Evolutionary conservation across 2,797 vertebrate genomes (phyloP), one percentile per base, ranked within the genome.

Genomic region (Gymnothorax javanicus): DNA sequence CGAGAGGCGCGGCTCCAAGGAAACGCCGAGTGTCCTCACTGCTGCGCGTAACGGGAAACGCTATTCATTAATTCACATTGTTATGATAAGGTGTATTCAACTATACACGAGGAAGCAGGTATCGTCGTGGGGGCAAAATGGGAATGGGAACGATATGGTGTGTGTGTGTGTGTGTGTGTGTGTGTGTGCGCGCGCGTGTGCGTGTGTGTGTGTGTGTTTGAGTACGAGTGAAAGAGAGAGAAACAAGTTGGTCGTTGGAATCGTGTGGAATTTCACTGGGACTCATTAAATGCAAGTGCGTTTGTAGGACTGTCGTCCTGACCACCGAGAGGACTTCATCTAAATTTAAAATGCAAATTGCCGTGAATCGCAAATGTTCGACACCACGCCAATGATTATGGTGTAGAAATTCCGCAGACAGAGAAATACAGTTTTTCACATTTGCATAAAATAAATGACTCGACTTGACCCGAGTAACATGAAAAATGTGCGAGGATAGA

Each of bases 261-360:
- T 20, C 54, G 77, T 50, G 43, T 43, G 33, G 33, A 4, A 50
- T 82, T 15, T 27, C n/a, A 59, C 57, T 33, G n/a, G 56, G 57
- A 83, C n/a, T 59, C 57, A 59, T 83, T 27, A 59, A 83, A 83
- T 8, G 17, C n/a, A 27, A 83, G 54, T 56, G 79, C 79, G 27
- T 77, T 77, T 7, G 23, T 23, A 43, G 43, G 15, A 56, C 20
- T n/a, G 17, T 56, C 23, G 6, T 57, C 43, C 9, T 12, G 23
- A 58, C 20, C 23, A 7, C 17, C 54, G 43, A 54, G 11, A 0
- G 8, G 0, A 52, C 8, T 64, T 86, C 73, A 86, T 86, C 75
- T 79, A 60, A 25, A 81, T 62, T 86, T 81, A 33, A 81, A 86
- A 17, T 77, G 73, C 71, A 79, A 77, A 86, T 60, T 86, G 27